Evolutionary conservation across 2,888 invertebrate species (phyloP).

Genomic region (Rotaria macrura): DNA sequence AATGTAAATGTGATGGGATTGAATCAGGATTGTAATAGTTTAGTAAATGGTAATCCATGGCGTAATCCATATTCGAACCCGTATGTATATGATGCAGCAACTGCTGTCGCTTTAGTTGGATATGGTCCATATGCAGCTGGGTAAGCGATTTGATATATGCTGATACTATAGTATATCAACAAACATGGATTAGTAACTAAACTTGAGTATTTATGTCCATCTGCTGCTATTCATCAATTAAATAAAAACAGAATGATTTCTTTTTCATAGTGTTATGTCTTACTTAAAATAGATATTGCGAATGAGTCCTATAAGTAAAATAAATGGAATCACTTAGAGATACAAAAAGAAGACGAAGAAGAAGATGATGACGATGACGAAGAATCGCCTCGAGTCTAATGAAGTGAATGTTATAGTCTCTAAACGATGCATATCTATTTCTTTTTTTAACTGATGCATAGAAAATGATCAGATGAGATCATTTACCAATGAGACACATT

Average conservation of each 20-base stretch:
- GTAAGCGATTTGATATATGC: background rate
- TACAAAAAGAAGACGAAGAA: background rate
- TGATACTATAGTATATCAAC: no score
- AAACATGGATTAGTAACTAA: no score
- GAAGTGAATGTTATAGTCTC: background rate
- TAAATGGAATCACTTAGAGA: slow-evolving; percentile 10
- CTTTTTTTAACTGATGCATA: background rate
- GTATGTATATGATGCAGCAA: background rate
- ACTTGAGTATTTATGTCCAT: no score
- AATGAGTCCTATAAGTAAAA: background rate
- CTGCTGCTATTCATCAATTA: no score
- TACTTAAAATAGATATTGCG: no score
- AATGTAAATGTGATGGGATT: background rate
- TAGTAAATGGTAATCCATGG: background rate
- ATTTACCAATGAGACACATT: background rate
- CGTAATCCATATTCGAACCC: background rate
- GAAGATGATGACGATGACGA: background rate
- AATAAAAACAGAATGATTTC: no score
- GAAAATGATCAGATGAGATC: background rate
- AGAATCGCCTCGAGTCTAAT: background rate
- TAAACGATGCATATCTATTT: slow-evolving; percentile 11
- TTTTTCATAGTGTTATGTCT: no score
- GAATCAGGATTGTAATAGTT: background rate
- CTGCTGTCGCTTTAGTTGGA: background rate
- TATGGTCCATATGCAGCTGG: background rate